phyloP scores from a whole-genome alignment of 2,113 vertebrate genomes.

The Trichomycterus rosablanca region DNA sequence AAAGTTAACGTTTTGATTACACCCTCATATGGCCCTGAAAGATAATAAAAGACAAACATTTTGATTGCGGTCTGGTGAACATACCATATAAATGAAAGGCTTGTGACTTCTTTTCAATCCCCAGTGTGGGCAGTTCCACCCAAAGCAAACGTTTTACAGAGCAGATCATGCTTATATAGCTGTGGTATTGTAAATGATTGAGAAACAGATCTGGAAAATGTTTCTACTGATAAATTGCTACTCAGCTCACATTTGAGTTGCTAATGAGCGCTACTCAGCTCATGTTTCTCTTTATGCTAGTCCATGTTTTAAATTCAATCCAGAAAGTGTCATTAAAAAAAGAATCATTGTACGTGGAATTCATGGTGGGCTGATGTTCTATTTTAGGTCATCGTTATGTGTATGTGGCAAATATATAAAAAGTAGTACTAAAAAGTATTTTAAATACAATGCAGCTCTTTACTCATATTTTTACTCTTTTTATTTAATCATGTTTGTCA shows the following conservation, averaged over 20 bases:
- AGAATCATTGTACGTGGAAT: too few relatives aligned
- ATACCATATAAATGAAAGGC: too few relatives aligned
- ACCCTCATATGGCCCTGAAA: not conserved
- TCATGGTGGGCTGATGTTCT: not conserved
- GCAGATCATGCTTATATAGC: not conserved
- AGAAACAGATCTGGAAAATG: not conserved
- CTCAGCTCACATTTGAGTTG: not conserved
- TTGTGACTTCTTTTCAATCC: not conserved
- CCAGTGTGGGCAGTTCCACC: too few relatives aligned
- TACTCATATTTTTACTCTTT: too few relatives aligned
- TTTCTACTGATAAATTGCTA: not conserved
- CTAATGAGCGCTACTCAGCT: too few relatives aligned
- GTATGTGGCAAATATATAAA: too few relatives aligned
- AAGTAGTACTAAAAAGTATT: too few relatives aligned
- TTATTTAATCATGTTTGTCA: too few relatives aligned
- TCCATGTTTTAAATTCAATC: not conserved
- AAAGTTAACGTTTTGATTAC: not conserved
- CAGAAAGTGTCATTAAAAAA: too few relatives aligned
- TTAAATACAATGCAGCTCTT: too few relatives aligned
- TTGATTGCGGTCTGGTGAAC: not conserved
- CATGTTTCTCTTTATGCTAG: not conserved
- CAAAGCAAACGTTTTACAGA: not conserved
- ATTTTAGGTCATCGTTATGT: not conserved
- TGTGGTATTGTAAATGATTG: not conserved
- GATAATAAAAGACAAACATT: slow-evolving; percentile 17